phyloP scores from a whole-genome alignment of 2,113 vertebrate species.

The Chloebia gouldiae region DNA sequence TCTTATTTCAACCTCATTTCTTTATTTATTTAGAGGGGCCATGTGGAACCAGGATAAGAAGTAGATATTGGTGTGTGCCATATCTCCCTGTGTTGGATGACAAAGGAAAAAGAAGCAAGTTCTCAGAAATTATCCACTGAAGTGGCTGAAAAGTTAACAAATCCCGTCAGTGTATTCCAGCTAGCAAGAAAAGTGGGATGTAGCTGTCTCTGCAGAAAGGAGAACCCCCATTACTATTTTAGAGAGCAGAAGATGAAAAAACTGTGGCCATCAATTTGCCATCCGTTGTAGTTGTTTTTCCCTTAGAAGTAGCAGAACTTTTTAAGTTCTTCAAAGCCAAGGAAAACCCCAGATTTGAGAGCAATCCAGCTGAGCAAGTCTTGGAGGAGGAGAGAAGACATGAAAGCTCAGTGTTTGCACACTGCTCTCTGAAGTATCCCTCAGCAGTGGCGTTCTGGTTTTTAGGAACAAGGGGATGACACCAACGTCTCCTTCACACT shows the following conservation, averaged over 20 bases:
- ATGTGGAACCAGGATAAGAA: not conserved
- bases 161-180: not conserved
- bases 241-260: not conserved
- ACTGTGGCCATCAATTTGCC: not conserved
- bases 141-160: not conserved
- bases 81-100: not conserved
- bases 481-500: not conserved
- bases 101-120: not conserved
- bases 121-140: not conserved
- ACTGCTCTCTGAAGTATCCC: not conserved
- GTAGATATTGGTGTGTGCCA: not conserved
- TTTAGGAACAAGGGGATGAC: not conserved
- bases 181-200: not conserved
- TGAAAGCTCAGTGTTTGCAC: not conserved
- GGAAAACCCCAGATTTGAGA: not conserved
- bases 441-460: not conserved
- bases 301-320: not conserved
- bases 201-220: not conserved
- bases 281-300: not conserved
- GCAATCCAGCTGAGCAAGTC: not conserved
- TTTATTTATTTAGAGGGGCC: not conserved
- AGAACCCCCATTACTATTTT: not conserved
- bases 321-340: not conserved
- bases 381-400: not conserved
- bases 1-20: not conserved